Evolutionary conservation across 2,797 vertebrate genomes (phyloP), one percentile per base, ranked within the genome.

Genomic region (Dendrocincla tyrannina): DNA sequence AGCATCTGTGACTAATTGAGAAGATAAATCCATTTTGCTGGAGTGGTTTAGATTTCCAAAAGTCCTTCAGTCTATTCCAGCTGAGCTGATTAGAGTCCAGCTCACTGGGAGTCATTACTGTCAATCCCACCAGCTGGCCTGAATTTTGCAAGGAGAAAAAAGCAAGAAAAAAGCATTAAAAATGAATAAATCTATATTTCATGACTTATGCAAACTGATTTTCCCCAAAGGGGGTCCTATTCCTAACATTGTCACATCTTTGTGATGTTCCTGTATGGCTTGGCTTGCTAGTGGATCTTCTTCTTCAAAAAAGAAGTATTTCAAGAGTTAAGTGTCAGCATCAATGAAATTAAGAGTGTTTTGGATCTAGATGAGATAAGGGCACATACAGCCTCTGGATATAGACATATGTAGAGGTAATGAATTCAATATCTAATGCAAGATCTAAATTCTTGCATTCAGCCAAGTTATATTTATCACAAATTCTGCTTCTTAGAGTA

Each of bases 31-130:
- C 92, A 93, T 94, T 95, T 95, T 96, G 85, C 85, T 92, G 89
- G 70, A 95, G 88, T 93, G 76, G 85, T 74, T 93, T 89, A 93
- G 80, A 82, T 89, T 95, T 96, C 78, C 93, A 82, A 59, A 96
- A 96, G 93, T 91, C 90, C 93, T 95, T 96, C 94, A 90, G 81
- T 50, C 81, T 92, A 93, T 83, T 97, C 94, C 93, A 96, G 86
- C 90, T 95, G 93, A 96, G 88, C 93, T 96, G 94, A 95, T 96
- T 96, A 93, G 68, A 97, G 91, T 96, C 93, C 96, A 97, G 91
- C 93, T 96, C 96, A 80, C 93, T 96, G 95, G 96, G 95, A 96
- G 93, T 95, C 92, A 95, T 97, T 96, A 96, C 89, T 93, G 91
- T 95, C 94, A 94, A 96, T 94, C 89, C 89, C 89, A 96, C 93